These are phyloP conservation scores for Castor canadensis DNA, from an alignment of 2,113 vertebrate species.

Conservation along the genomic window DNA sequence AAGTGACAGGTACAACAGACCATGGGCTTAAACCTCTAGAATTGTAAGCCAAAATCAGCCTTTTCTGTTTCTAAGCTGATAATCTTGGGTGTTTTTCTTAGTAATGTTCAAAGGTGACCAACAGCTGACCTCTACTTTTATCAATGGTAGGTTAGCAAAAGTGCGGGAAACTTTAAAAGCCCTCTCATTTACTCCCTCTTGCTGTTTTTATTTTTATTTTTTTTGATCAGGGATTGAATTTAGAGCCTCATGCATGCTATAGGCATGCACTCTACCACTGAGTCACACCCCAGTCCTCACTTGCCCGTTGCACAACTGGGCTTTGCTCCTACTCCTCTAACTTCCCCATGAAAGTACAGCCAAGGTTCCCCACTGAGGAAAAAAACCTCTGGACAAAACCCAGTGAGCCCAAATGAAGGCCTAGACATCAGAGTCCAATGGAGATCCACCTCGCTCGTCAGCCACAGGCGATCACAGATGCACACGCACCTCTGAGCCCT, in stretches of 20 bases:
- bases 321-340: not conserved
- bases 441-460: not conserved
- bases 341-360: not conserved
- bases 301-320: not conserved
- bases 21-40: no score
- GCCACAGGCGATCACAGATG: not conserved
- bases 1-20: no score
- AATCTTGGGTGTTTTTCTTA: not conserved
- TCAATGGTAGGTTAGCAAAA: not conserved
- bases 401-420: not conserved
- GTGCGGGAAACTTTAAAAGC: not conserved
- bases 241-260: not conserved
- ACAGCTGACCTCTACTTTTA: no score
- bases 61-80: not conserved
- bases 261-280: not conserved
- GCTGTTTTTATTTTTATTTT: no score
- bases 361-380: not conserved
- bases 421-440: not conserved
- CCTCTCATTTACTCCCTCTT: not conserved
- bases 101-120: no score
- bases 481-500: not conserved
- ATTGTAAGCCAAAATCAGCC: not conserved
- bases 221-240: no score
- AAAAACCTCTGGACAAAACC: not conserved
- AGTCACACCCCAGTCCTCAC: not conserved